Percentiles rank a stretch among this genome's conserved stretches.
Evolutionary conservation across 2,797 vertebrate species (phyloP).

Genomic region (Mastacembelus armatus): DNA sequence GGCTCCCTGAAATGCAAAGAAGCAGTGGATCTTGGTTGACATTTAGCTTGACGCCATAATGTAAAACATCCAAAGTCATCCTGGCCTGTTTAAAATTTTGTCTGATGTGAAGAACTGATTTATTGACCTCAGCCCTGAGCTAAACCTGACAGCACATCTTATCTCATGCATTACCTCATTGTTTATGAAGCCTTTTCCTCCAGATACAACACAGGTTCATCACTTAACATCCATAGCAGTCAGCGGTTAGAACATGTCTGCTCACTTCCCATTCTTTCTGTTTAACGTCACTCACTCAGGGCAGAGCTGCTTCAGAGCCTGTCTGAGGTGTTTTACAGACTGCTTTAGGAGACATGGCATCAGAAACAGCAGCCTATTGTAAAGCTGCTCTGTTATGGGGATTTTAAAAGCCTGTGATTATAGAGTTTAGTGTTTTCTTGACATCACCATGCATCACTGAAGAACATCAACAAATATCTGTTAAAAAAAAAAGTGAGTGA

Average conservation of each 20-base stretch:
- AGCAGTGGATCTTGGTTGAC: no score
- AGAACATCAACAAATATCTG: not conserved
- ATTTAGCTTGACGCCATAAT: not conserved
- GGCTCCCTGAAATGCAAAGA: no score
- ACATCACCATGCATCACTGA: slow-evolving; percentile 6
- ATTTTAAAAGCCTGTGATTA: slow-evolving; percentile 12
- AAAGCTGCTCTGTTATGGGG: not conserved
- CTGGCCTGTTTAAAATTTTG: no score
- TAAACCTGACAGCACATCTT: not conserved
- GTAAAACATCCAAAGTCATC: not conserved
- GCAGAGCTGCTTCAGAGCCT: no score
- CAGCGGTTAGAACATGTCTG: not conserved
- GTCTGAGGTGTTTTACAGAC: not conserved
- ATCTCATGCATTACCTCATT: not conserved
- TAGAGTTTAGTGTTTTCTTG: not conserved
- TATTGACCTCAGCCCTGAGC: not conserved
- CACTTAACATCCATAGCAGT: not conserved
- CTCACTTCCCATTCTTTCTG: not conserved
- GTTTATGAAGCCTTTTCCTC: not conserved
- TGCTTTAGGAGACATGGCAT: not conserved
- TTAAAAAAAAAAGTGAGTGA: not conserved
- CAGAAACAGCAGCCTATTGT: slow-evolving; percentile 16
- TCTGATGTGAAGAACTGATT: not conserved
- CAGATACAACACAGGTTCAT: not conserved
- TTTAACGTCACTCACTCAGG: not conserved